A percentile compares a stretch with the other conserved stretches of the same genome.
Conservation (phyloP, 2,797 vertebrate species). For the Decapterus maruadsi region DNA sequence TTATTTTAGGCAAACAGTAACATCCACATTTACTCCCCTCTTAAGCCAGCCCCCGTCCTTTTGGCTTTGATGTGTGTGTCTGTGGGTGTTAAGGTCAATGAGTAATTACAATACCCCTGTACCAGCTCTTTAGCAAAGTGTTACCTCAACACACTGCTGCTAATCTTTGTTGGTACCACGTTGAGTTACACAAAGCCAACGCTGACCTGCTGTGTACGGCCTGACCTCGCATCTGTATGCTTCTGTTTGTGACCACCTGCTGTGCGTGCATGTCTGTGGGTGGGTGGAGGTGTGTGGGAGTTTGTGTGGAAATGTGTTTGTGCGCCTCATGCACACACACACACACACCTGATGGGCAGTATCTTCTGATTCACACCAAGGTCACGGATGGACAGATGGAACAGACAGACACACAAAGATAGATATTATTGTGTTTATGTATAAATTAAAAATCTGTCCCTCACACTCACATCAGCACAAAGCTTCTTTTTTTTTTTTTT, state of each 20-base stretch:
- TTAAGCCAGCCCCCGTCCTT: constrained; percentile 2
- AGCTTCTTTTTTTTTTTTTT: neutral
- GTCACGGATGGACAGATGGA: constrained; percentile 58
- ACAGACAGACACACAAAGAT: neutral
- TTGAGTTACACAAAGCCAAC: constrained; percentile 72
- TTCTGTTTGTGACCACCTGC: constrained; percentile 71
- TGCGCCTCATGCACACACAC: constrained; percentile 29
- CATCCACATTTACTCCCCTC: constrained; percentile 8
- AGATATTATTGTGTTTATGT: neutral
- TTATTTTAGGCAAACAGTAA: neutral
- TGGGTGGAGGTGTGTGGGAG: constrained; percentile 11
- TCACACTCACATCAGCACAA: constrained; percentile 4
- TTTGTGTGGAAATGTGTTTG: constrained; percentile 16
- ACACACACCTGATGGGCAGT: constrained; percentile 52
- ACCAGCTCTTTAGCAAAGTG: constrained; percentile 64
- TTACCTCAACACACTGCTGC: constrained; percentile 70
- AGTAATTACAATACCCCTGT: constrained; percentile 67
- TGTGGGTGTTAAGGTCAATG: constrained; percentile 60
- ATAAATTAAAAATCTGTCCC: neutral
- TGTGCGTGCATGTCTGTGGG: constrained; percentile 37
- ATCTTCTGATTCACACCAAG: constrained; percentile 56
- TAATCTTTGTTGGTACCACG: constrained; percentile 72
- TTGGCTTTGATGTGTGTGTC: constrained; percentile 27
- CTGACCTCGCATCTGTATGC: constrained; percentile 77
- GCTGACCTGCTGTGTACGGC: constrained; percentile 75